A percentile compares a stretch with the other conserved stretches of the same genome.
These are phyloP conservation scores for Pyrocephalus nanus DNA, from an alignment of 2,797 vertebrate species.

Conservation along the genomic window DNA sequence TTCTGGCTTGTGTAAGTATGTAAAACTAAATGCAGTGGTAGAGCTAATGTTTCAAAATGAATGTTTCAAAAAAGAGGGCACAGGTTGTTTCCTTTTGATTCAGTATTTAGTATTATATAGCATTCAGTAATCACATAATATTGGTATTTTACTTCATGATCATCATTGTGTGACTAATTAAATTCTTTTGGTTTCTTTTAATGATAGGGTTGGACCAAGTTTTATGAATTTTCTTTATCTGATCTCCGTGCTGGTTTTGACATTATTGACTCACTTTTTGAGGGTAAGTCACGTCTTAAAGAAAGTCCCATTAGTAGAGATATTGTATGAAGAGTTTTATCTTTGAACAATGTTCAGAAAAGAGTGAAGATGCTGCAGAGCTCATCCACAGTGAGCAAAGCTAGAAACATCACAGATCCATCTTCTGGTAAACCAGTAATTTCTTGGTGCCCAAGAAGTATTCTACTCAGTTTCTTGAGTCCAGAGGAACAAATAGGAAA, in stretches of 20 bases:
- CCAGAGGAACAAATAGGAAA: not conserved
- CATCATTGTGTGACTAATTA: not conserved
- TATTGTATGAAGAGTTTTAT: not conserved
- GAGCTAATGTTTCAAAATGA: not conserved
- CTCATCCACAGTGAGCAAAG: not conserved
- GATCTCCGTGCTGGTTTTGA: conserved; percentile 94
- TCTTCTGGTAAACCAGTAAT: not conserved
- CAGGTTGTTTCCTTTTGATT: not conserved
- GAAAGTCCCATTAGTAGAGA: not conserved
- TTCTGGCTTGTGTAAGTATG: not conserved
- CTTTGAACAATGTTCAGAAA: not conserved
- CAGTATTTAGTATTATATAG: not conserved
- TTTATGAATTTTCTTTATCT: conserved; percentile 96
- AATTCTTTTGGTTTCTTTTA: conserved; percentile 32
- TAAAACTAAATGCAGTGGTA: not conserved
- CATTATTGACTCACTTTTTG: conserved; percentile 92
- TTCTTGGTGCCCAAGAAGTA: not conserved
- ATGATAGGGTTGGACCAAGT: conserved; percentile 94
- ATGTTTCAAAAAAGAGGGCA: not conserved
- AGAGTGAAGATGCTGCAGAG: not conserved
- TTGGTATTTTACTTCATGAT: not conserved
- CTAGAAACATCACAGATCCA: not conserved
- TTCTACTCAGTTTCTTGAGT: not conserved
- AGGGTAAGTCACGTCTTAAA: conserved; percentile 80
- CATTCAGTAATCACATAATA: not conserved